Percentiles rank a stretch among this genome's conserved stretches.
These are phyloP conservation scores for Fragum fragum DNA, from an alignment of 2,888 invertebrate genomes.

Conservation along the genomic window DNA sequence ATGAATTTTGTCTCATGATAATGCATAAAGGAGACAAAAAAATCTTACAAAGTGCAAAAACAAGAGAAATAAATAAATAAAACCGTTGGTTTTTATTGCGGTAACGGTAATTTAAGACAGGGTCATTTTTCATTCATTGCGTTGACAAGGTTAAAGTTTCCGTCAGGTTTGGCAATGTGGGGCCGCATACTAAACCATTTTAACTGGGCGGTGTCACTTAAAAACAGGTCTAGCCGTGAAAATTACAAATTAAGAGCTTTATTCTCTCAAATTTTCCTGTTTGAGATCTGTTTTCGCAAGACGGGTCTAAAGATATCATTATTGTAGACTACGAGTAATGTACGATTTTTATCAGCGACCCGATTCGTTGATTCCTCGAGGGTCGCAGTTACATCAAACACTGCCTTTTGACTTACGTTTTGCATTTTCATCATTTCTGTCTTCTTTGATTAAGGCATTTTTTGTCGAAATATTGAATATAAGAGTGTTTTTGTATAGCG, in stretches of 20 bases:
- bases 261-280: too few species aligned
- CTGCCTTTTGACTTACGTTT: too few species aligned
- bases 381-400: too few species aligned
- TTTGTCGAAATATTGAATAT: too few species aligned
- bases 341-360: too few species aligned
- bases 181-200: constrained; percentile 6
- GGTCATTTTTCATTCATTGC: neutral
- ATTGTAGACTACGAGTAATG: too few species aligned
- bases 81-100: constrained; percentile 6
- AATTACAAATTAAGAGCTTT: neutral
- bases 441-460: too few species aligned
- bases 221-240: neutral
- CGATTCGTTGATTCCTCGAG: too few species aligned
- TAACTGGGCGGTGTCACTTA: neutral
- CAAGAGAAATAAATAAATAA: neutral
- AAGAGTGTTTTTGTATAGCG: too few species aligned
- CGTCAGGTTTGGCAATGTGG: constrained; percentile 21
- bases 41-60: neutral
- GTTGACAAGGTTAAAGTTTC: constrained; percentile 27
- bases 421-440: too few species aligned
- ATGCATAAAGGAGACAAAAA: neutral
- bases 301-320: too few species aligned
- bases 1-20: neutral
- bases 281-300: too few species aligned
- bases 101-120: constrained; percentile 19